These are phyloP conservation scores for Camponotus pennsylvanicus DNA, from an alignment of 1,140 invertebrate species.

Conservation along the genomic window DNA sequence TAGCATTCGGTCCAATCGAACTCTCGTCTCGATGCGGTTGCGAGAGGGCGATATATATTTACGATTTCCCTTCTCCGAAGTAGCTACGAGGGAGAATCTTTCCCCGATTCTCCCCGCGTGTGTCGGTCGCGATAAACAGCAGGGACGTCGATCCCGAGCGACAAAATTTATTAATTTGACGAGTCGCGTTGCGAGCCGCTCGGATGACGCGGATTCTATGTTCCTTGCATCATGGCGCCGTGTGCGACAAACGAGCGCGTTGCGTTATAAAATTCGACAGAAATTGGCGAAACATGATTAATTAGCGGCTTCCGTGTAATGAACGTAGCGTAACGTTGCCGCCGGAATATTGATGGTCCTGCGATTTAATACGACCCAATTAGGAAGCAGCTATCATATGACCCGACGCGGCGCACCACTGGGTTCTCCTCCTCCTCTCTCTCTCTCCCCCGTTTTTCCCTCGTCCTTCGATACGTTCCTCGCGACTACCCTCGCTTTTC, in stretches of 20 bases:
- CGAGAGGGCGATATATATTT: slow-evolving; percentile 59
- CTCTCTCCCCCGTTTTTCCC: neutral
- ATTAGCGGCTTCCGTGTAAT: slow-evolving; percentile 68
- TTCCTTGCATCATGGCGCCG: slow-evolving; percentile 40
- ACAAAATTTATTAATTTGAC: slow-evolving; percentile 61
- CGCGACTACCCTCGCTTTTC: neutral
- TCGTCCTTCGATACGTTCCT: slow-evolving; percentile 10
- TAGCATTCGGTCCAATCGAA: slow-evolving; percentile 64
- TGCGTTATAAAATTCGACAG: slow-evolving; percentile 65
- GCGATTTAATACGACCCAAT: slow-evolving; percentile 70
- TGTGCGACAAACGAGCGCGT: slow-evolving; percentile 54
- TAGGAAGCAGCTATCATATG: slow-evolving; percentile 62
- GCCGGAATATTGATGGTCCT: slow-evolving; percentile 64
- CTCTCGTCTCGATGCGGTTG: slow-evolving; percentile 37
- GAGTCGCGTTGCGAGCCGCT: neutral
- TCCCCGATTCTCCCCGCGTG: neutral
- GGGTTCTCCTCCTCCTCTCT: neutral
- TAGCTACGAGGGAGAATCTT: slow-evolving; percentile 24
- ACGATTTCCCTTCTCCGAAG: slow-evolving; percentile 39
- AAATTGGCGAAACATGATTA: slow-evolving; percentile 68
- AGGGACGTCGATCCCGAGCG: neutral
- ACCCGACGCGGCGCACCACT: neutral
- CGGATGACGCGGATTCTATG: neutral
- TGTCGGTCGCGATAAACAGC: slow-evolving; percentile 35
- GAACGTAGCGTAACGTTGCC: slow-evolving; percentile 60